Conservation (phyloP, 1,140 invertebrate species). For the Antheraea mylitta region DNA sequence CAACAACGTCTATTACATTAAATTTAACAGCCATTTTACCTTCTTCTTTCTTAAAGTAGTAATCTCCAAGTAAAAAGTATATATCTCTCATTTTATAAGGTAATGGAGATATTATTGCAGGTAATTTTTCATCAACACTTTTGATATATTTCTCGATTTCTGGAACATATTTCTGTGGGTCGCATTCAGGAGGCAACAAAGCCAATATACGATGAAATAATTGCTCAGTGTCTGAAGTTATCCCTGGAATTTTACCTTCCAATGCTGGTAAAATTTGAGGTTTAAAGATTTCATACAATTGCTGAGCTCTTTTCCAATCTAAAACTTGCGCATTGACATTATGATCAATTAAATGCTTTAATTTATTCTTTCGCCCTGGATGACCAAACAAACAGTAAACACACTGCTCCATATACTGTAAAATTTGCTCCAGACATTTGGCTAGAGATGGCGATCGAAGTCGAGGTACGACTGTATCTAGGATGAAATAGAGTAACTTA, state of each 20-base stretch:
- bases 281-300: constrained; percentile 91
- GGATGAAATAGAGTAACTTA: constrained; percentile 87
- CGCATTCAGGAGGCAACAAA: constrained; percentile 84
- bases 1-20: constrained; percentile 90
- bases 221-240: constrained; percentile 87
- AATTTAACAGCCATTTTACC: constrained; percentile 88
- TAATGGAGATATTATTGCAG: constrained; percentile 67
- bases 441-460: constrained; percentile 80
- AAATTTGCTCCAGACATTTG: constrained; percentile 80
- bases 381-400: constrained; percentile 94
- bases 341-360: constrained; percentile 89
- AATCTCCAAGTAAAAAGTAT: constrained; percentile 94
- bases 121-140: constrained; percentile 79
- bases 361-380: constrained; percentile 87
- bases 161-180: constrained; percentile 80
- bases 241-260: constrained; percentile 87
- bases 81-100: constrained; percentile 84
- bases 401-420: constrained; percentile 91
- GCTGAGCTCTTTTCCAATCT: constrained; percentile 87
- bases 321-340: constrained; percentile 85
- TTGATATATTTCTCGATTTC: constrained; percentile 85
- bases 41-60: constrained; percentile 93
- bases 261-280: constrained; percentile 90
- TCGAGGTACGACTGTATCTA: constrained; percentile 86
- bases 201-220: constrained; percentile 88